A percentile compares a stretch with the other conserved stretches of the same genome.
Conservation (phyloP, 2,888 invertebrate species). For the Aplocera efformata region DNA sequence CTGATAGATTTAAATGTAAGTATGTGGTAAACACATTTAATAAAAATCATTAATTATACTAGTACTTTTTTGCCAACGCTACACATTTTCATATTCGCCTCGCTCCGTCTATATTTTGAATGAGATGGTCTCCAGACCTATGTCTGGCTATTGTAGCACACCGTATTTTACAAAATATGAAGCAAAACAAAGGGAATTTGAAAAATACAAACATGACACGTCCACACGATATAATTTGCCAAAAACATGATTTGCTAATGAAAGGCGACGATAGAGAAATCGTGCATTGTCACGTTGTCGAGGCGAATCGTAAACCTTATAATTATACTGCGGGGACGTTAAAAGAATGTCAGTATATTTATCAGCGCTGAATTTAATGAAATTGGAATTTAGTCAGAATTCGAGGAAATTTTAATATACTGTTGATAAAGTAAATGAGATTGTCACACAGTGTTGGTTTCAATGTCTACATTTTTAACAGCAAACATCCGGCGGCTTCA, state of each 20-base stretch:
- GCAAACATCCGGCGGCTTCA: too few species aligned
- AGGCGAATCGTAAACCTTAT: conserved; percentile 19
- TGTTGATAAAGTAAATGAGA: conserved; percentile 1
- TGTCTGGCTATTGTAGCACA: conserved; percentile 49
- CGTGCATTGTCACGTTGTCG: conserved; percentile 13
- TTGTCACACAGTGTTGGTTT: neutral
- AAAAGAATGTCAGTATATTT: conserved; percentile 24
- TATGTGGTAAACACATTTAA: too few species aligned
- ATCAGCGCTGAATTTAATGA: conserved; percentile 23
- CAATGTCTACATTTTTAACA: neutral
- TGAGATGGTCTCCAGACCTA: conserved; percentile 63
- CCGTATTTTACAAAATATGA: conserved; percentile 38
- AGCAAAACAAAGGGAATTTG: conserved; percentile 15
- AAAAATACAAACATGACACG: conserved; percentile 13
- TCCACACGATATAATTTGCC: conserved; percentile 7
- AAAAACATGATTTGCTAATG: conserved; percentile 13
- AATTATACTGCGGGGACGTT: conserved; percentile 19
- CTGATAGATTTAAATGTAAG: too few species aligned
- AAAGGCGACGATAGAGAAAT: conserved; percentile 15
- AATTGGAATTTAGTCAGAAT: conserved; percentile 22
- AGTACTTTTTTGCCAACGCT: conserved; percentile 50
- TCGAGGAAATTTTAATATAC: conserved; percentile 17
- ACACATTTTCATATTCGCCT: conserved; percentile 62
- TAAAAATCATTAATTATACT: too few species aligned
- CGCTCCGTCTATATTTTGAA: conserved; percentile 63